Conservation (phyloP, 2,113 vertebrate species). For the Entosphenus tridentatus region DNA sequence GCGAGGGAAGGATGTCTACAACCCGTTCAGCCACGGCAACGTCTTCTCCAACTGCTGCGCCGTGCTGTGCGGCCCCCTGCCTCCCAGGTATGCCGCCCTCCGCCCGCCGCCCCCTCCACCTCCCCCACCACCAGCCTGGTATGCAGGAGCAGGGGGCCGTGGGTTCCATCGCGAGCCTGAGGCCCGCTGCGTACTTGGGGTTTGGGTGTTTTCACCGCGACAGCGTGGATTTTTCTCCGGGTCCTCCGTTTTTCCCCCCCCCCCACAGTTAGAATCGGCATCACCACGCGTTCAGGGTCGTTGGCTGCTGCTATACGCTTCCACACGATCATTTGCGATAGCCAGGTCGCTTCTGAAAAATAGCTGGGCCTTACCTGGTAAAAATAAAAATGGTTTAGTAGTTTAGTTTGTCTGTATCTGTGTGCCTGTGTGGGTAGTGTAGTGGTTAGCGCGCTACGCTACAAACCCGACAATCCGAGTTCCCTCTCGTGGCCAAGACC, state of each 20-base stretch:
- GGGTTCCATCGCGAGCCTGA: slow-evolving; percentile 1
- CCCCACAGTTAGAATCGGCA: neutral
- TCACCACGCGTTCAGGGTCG: neutral
- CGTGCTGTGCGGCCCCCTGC: slow-evolving; percentile 77
- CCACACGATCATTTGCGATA: no score
- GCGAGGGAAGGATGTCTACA: slow-evolving; percentile 92
- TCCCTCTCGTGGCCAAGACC: no score
- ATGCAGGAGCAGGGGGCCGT: slow-evolving; percentile 11
- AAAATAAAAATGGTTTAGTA: no score
- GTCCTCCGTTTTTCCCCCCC: neutral
- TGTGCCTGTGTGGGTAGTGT: no score
- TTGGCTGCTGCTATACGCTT: no score
- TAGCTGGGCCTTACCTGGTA: no score
- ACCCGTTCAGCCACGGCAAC: slow-evolving; percentile 87
- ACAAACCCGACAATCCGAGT: no score
- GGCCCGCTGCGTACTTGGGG: neutral
- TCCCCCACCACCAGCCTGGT: neutral
- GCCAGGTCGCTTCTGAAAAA: no score
- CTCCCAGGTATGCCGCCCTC: slow-evolving; percentile 45
- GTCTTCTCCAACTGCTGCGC: slow-evolving; percentile 85
- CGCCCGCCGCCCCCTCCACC: neutral
- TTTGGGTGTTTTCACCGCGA: neutral
- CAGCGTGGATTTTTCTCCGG: neutral
- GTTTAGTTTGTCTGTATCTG: no score
- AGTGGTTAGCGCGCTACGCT: no score